Evolutionary conservation across 2,113 vertebrate genomes (phyloP).

Genomic region (Paradoxurus hermaphroditus): DNA sequence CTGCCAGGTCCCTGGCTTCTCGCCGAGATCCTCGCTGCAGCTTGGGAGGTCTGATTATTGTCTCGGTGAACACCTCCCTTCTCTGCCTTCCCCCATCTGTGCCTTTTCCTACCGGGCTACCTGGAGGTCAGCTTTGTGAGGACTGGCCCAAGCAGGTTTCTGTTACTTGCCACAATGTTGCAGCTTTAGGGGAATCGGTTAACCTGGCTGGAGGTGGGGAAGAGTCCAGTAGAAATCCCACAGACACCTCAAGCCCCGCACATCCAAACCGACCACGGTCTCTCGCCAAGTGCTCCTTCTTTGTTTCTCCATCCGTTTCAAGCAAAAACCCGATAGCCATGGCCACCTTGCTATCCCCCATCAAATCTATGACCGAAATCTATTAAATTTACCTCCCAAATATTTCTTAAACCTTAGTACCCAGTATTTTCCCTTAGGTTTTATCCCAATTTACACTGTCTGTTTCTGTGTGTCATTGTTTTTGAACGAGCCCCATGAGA

Average conservation of each 20-base stretch:
- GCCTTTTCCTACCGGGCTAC: not conserved
- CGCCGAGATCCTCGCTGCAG: not conserved
- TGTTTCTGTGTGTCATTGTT: not conserved
- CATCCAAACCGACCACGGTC: not conserved
- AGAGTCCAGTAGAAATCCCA: not conserved
- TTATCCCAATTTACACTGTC: not conserved
- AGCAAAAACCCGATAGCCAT: not conserved
- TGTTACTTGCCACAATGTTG: not conserved
- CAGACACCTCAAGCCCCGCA: not conserved
- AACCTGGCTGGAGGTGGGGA: not conserved
- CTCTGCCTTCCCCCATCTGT: not conserved
- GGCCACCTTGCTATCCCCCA: not conserved
- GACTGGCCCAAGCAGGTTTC: not conserved
- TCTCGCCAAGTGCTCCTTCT: not conserved
- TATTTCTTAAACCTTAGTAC: not conserved
- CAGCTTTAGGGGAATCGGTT: not conserved
- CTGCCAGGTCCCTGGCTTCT: rapidly evolving
- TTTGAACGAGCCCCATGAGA: not conserved
- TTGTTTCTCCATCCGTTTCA: not conserved
- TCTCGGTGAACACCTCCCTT: not conserved
- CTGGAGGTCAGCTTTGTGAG: not conserved
- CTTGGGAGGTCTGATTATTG: not conserved
- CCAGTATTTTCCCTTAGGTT: not conserved
- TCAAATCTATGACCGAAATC: not conserved
- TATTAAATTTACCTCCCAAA: constrained; percentile 11